Base-by-base conservation (phyloP, 2,888 invertebrate genomes). In the Clivina fossor region DNA sequence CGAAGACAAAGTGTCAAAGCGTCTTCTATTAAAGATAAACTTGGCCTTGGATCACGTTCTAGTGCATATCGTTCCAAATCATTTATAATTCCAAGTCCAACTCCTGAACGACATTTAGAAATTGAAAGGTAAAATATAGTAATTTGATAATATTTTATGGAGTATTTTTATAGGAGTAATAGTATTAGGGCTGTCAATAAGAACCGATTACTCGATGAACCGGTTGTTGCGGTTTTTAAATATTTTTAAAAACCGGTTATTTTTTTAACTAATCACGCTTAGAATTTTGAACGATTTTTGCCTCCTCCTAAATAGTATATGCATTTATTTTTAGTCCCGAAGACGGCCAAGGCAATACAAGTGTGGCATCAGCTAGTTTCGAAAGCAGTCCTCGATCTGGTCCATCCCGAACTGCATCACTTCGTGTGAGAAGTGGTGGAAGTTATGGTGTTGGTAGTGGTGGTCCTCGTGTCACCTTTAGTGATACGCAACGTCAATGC, bases 1-100 rank as follows among this genome's bases (percentile, higher is more conserved):
- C 80, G 91, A 19, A 80, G 92, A 18, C 92, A 93, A 72, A 90
- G 91, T 66, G 86, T 90, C 9, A 85, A 85, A 64, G 85, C 87
- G 0, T 83, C 85, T 7, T 83, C 88, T 13, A 84, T 90, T 63
- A 88, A 88, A 69, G 89, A 88, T 64, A 91, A 90, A 73, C 78
- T 87, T 59, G 86, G 87, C 1, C 76, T 87, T 28, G 85, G 83
- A 11, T 74, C 76, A 65, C 74, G 81, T 71, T 67, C 76, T 64
- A 74, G 77, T 64, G 81, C 88, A 11, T 86, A 85, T 70, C 80
- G 90, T 59, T 88, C 88, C 20, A 81, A 85, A 64, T 89, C 90
- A 0, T 89, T 90, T 71, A 83, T 90, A 13, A 85, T 83, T 26
- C 82, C 84, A 1, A 81, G 84, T 35, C 82, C 85, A 1, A 83